These are phyloP conservation scores for Ophiodon elongatus DNA, from an alignment of 2,113 vertebrate species.

Conservation along the genomic window DNA sequence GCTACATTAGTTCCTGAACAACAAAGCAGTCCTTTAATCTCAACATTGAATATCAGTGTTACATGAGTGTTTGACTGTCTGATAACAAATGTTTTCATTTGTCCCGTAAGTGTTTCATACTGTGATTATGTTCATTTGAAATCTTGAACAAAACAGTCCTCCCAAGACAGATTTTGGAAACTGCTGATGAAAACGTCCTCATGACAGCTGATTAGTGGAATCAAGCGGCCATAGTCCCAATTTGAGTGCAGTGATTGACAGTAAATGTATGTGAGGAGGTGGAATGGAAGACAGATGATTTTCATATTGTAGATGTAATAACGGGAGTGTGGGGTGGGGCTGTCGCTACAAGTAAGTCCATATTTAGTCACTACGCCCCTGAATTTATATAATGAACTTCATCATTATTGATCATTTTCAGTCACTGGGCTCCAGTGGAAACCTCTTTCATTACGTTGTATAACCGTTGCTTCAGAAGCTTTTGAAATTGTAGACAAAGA, in stretches of 20 bases:
- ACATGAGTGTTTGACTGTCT: not conserved
- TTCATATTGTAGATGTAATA: not conserved
- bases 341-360: not conserved
- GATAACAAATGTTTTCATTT: not conserved
- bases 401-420: not conserved
- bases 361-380: not conserved
- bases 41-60: not conserved
- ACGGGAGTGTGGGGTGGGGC: too few relatives aligned
- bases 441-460: not conserved
- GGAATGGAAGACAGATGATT: slow-evolving; percentile 9
- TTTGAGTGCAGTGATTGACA: not conserved
- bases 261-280: not conserved
- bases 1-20: not conserved
- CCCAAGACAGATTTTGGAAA: not conserved
- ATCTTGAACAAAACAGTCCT: not conserved
- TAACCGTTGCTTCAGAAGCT: not conserved
- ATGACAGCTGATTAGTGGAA: not conserved
- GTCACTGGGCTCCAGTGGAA: not conserved
- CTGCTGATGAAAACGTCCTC: not conserved
- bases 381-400: not conserved
- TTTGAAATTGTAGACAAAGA: not conserved
- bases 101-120: not conserved
- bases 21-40: not conserved
- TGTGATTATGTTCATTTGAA: not conserved
- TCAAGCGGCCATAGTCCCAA: not conserved